Conservation (phyloP, 1,140 invertebrate genomes). For the Drosophila trapezifrons region DNA sequence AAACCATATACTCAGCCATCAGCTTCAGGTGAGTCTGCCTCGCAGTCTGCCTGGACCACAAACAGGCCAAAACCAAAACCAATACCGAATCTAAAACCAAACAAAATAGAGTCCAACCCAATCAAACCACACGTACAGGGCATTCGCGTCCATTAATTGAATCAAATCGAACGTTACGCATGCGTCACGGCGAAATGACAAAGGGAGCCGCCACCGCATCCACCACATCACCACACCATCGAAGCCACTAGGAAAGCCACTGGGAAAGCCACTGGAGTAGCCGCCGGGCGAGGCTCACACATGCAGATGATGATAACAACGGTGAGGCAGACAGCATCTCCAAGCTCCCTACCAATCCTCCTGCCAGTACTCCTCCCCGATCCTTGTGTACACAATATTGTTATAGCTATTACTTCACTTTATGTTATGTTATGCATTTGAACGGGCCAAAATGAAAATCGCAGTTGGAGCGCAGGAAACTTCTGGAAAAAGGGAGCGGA, state of each 20-base stretch:
- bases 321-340: conserved; percentile 11
- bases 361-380: neutral
- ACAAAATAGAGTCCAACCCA: conserved; percentile 24
- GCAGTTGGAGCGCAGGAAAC: conserved; percentile 64
- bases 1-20: conserved; percentile 9
- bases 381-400: conserved; percentile 69
- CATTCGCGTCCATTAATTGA: conserved; percentile 80
- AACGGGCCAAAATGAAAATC: conserved; percentile 69
- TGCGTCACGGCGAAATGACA: conserved; percentile 78
- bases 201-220: conserved; percentile 66
- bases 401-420: conserved; percentile 70
- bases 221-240: conserved; percentile 19
- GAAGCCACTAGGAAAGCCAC: conserved; percentile 17
- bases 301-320: conserved; percentile 45
- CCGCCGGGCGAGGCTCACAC: conserved; percentile 48
- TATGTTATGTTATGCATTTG: conserved; percentile 75
- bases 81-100: conserved; percentile 20
- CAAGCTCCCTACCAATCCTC: too few relatives aligned
- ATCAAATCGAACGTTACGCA: conserved; percentile 82
- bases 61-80: conserved; percentile 10
- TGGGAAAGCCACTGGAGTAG: conserved; percentile 46
- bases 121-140: conserved; percentile 68
- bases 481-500: conserved; percentile 22
- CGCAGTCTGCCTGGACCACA: conserved; percentile 43
- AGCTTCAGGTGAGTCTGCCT: conserved; percentile 40